Evolutionary conservation across 1,140 invertebrate species (phyloP).

Genomic region (Eurosta solidaginis): DNA sequence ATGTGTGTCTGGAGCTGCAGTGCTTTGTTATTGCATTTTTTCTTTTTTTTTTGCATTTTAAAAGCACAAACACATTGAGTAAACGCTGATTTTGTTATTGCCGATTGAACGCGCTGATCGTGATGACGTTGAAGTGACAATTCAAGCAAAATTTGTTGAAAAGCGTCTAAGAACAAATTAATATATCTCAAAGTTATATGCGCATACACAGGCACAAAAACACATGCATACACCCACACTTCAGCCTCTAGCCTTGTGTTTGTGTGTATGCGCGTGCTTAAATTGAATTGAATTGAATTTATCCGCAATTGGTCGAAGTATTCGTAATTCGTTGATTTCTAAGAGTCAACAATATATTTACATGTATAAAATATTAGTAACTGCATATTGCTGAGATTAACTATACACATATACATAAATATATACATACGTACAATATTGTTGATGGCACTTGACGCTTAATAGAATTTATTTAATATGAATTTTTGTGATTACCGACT

Average conservation of each 20-base stretch:
- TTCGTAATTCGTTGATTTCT: slow-evolving; percentile 14
- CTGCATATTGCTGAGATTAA: neutral
- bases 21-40: neutral
- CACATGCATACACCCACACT: neutral
- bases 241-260: neutral
- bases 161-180: neutral
- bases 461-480: slow-evolving; percentile 25
- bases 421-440: too few species aligned
- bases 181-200: too few species aligned
- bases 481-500: slow-evolving; percentile 5
- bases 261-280: neutral
- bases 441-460: slow-evolving; percentile 20
- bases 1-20: neutral
- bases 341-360: neutral
- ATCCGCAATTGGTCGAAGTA: slow-evolving; percentile 56
- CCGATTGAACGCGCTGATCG: neutral
- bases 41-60: neutral
- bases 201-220: neutral
- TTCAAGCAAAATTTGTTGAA: neutral
- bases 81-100: neutral
- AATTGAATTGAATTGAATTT: slow-evolving; percentile 53
- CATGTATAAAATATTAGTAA: neutral
- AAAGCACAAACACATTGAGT: neutral
- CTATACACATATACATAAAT: too few species aligned
- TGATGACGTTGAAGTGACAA: neutral